A percentile compares a stretch with the other conserved stretches of the same genome.
phyloP scores from a whole-genome alignment of 2,888 invertebrate genomes.

The Drosophila merina region DNA sequence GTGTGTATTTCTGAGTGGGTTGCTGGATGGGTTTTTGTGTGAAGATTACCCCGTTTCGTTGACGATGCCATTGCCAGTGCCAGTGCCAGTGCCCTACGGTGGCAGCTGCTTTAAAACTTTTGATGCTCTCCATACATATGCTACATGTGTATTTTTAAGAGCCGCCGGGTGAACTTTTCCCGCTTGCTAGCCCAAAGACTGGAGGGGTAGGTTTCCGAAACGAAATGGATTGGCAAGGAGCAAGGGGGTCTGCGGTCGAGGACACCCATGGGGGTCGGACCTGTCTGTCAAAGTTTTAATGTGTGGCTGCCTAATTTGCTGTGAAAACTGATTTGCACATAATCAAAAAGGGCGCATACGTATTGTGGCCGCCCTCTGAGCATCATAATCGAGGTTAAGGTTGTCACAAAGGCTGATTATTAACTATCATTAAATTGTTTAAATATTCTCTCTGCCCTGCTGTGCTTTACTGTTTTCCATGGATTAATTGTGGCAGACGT shows the following conservation, averaged over 20 bases:
- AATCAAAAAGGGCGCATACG: slow-evolving; percentile 41
- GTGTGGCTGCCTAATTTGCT: slow-evolving; percentile 76
- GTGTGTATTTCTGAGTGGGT: slow-evolving; percentile 40
- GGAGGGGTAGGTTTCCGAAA: neutral
- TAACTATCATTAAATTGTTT: slow-evolving; percentile 41
- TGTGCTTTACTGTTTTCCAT: slow-evolving; percentile 1
- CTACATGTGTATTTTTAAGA: slow-evolving; percentile 45
- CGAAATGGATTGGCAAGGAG: neutral
- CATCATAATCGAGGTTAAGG: slow-evolving; percentile 17
- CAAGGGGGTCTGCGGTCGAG: slow-evolving; percentile 19
- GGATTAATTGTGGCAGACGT: slow-evolving; percentile 28
- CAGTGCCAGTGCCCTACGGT: slow-evolving; percentile 19
- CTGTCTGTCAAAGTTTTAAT: slow-evolving; percentile 69
- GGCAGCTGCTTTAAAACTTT: slow-evolving; percentile 63
- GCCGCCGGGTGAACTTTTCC: slow-evolving; percentile 60
- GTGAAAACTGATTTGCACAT: slow-evolving; percentile 73
- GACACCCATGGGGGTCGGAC: slow-evolving; percentile 27
- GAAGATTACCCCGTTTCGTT: slow-evolving; percentile 26
- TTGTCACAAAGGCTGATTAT: slow-evolving; percentile 43
- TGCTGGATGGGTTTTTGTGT: slow-evolving; percentile 9
- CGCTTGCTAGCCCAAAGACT: slow-evolving; percentile 15
- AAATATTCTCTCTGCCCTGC: slow-evolving; percentile 26
- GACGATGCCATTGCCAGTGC: slow-evolving; percentile 1
- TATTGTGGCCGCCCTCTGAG: neutral
- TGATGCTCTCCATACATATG: slow-evolving; percentile 39